Evolutionary conservation across 2,113 vertebrate genomes (phyloP), one percentile per base, ranked within the genome.

Genomic region (Procavia capensis): DNA sequence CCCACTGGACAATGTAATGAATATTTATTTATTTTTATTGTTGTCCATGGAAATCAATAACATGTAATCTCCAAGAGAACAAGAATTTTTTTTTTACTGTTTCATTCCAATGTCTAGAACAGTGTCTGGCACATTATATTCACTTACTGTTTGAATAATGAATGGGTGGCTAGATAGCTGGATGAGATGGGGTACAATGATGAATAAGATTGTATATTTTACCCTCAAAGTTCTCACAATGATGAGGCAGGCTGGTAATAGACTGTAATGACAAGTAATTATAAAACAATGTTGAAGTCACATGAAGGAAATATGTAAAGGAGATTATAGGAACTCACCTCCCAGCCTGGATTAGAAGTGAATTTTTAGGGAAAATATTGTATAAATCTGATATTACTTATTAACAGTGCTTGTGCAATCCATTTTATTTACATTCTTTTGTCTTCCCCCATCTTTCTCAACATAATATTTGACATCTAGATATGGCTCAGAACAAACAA

Each of bases 11-110:
- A 74, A 34, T 82, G 22, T 25, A 19, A 9, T 41, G 66, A 82
- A 39, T 93, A 88, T 82, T 92, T 88, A 11, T 72, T 24, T 80
- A 36, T 88, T 59, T 59, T 95, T 94, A 74, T 34, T 83, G 66
- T 34, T 76, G 36, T 24, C 59, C 8, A 6, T 63, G 45, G n/a
- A 50, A 47, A 34, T 3, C 6, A 9, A 9, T 10, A 81, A 20
- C 19, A 66, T 36, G 22, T 54, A 74, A 70, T 9, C 41, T 87
- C 25, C 9, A 43, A 45, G 34, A 85, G 27, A 84, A 22, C 59
- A 47, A 25, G 7, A 54, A 34, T 3, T 75, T 20, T 86, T 80
- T 72, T 22, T 68, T 88, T 82, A 43, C 14, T 85, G 39, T 80
- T 88, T 85, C 74, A 74, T 45, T 76, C 27, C 25, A 54, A 11